These are phyloP conservation scores for Stegostoma tigrinum DNA, from an alignment of 2,113 vertebrate species.

Conservation along the genomic window DNA sequence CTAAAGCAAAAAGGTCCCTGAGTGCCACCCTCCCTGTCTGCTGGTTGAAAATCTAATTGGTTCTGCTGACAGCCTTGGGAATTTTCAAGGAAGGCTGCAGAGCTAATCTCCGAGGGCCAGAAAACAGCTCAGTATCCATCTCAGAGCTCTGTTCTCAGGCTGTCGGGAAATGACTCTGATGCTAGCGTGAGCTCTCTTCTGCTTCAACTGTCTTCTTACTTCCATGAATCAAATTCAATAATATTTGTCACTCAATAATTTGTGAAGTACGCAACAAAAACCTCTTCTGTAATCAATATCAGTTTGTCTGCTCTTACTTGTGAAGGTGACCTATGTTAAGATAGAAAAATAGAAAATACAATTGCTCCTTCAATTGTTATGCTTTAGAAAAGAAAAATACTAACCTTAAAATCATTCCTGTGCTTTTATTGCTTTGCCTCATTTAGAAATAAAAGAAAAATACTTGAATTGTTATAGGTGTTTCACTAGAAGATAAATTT, in stretches of 20 bases:
- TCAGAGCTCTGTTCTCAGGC: slow-evolving; percentile 70
- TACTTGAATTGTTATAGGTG: neutral
- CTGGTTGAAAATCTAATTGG: slow-evolving; percentile 82
- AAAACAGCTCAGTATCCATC: slow-evolving; percentile 75
- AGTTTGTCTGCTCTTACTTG: slow-evolving; percentile 68
- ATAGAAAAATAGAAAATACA: slow-evolving; percentile 72
- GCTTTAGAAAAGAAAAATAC: neutral
- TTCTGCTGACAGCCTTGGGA: slow-evolving; percentile 79
- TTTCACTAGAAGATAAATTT: neutral
- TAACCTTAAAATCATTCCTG: neutral
- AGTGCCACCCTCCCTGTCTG: slow-evolving; percentile 78
- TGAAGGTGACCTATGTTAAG: slow-evolving; percentile 76
- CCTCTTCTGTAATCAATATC: slow-evolving; percentile 72
- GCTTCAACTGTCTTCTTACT: slow-evolving; percentile 72
- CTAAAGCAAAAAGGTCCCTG: slow-evolving; percentile 73
- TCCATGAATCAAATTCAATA: slow-evolving; percentile 77
- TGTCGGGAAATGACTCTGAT: slow-evolving; percentile 72
- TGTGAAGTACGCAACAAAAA: slow-evolving; percentile 69
- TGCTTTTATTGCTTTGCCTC: neutral
- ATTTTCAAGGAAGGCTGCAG: slow-evolving; percentile 71
- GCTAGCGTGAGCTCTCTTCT: slow-evolving; percentile 60
- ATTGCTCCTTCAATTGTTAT: slow-evolving; percentile 57
- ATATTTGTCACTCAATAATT: slow-evolving; percentile 75
- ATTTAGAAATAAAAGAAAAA: neutral
- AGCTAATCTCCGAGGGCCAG: slow-evolving; percentile 78